phyloP scores from a whole-genome alignment of 2,888 invertebrate genomes.

The Oscheius sp. region DNA sequence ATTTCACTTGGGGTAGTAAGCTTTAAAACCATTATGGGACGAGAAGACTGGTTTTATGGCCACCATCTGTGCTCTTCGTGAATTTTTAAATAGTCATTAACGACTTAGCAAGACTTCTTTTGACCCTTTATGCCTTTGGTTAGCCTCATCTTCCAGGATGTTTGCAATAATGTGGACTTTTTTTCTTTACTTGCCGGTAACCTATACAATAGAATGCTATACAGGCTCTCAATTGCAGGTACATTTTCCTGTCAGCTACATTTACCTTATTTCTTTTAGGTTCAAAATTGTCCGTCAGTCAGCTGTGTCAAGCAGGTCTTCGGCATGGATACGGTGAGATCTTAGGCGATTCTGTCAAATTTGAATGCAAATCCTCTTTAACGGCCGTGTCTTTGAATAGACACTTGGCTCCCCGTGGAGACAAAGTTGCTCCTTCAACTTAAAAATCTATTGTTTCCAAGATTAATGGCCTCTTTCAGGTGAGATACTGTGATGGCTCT shows the following conservation, averaged over 20 bases:
- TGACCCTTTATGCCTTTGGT: neutral
- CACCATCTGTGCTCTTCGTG: slow-evolving; percentile 20
- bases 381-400: slow-evolving; percentile 27
- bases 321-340: slow-evolving; percentile 65
- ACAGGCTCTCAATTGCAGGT: slow-evolving; percentile 64
- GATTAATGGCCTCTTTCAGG: slow-evolving; percentile 46
- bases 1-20: neutral
- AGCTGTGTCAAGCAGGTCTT: slow-evolving; percentile 69
- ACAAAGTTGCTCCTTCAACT: slow-evolving; percentile 6
- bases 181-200: neutral
- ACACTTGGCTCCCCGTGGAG: slow-evolving; percentile 26
- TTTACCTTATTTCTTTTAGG: slow-evolving; percentile 33
- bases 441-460: neutral
- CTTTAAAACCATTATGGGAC: neutral
- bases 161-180: neutral
- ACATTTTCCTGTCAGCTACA: neutral
- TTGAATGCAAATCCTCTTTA: slow-evolving; percentile 28
- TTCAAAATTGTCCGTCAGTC: slow-evolving; percentile 65
- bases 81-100: slow-evolving; percentile 16
- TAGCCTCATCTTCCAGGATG: slow-evolving; percentile 4
- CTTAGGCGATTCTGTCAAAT: slow-evolving; percentile 19
- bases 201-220: slow-evolving; percentile 54
- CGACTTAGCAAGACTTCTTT: neutral
- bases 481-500: slow-evolving; percentile 68
- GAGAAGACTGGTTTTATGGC: neutral